phyloP scores from a whole-genome alignment of 1,140 invertebrate genomes.

The Tachypleus tridentatus region DNA sequence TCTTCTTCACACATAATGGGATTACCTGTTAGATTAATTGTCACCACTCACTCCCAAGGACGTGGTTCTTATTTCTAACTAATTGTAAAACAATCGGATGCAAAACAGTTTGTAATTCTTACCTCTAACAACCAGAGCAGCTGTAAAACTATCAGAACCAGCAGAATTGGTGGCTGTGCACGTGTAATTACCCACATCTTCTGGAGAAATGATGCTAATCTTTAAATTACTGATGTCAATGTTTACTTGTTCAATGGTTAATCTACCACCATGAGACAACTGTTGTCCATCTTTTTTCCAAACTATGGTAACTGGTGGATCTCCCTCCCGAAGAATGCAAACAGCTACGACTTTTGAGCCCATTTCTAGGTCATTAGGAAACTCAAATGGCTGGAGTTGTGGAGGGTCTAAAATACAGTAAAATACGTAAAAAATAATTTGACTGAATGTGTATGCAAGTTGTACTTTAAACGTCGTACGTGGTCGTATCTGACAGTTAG shows the following conservation, averaged over 20 bases:
- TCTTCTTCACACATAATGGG: no score
- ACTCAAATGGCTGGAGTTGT: slow-evolving; percentile 1
- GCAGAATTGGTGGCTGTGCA: slow-evolving; percentile 15
- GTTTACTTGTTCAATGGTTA: slow-evolving; percentile 1
- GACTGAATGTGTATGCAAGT: no score
- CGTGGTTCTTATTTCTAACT: no score
- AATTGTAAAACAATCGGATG: no score
- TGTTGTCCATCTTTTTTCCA: slow-evolving; percentile 15
- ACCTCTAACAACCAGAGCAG: slow-evolving; percentile 17
- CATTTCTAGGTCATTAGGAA: slow-evolving; percentile 1
- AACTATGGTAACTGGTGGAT: slow-evolving; percentile 10
- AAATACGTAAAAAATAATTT: no score
- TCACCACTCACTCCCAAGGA: no score
- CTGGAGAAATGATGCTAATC: background rate
- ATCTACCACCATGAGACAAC: background rate
- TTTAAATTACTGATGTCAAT: slow-evolving; percentile 10
- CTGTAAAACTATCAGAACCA: slow-evolving; percentile 10
- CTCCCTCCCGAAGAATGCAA: slow-evolving; percentile 4
- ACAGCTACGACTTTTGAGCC: background rate
- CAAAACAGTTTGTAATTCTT: background rate
- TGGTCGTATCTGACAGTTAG: no score
- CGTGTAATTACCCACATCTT: slow-evolving; percentile 18
- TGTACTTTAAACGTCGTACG: no score
- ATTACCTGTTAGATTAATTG: no score
- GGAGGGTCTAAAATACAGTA: background rate